Evolutionary conservation across 2,797 vertebrate genomes (phyloP), one percentile per base, ranked within the genome.

Genomic region (Chloroceryle inda): DNA sequence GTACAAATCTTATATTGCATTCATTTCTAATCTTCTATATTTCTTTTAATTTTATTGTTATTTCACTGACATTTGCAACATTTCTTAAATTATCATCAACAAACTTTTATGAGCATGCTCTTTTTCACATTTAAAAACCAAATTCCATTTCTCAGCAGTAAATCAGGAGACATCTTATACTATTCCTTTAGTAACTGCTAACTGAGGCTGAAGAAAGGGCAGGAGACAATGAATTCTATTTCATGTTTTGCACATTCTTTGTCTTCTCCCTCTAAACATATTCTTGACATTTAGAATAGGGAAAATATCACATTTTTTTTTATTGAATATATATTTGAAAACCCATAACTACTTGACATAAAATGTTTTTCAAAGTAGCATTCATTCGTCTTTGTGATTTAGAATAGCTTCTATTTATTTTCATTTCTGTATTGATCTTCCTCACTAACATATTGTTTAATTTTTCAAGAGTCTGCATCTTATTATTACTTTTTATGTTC

Each of bases 401-500:
- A 85, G 49, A 96, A 63, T 83, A 89, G n/a, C 4, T 81, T 89
- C 44, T 80, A 52, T 89, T 88, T 76, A 49, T 92, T 97, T 95
- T 96, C 93, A 84, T 94, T 94, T 75, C 71, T 79, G n/a, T 68
- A 83, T 68, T 96, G 85, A 95, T 89, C 58, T 95, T 97, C 37
- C 26, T 47, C 62, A 31, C 24, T 92, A 85, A 64, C 52, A 83
- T 56, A 74, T 61, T 56, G 14, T 79, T 96, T 92, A 89, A 80
- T 67, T 49, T 90, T 94, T 96, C 91, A 89, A 49, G 55, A 93
- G 64, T 71, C 24, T 44, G 50, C 29, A 47, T 29, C 13, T 79
- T 85, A 8, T 74, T 88, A 75, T 63, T 49, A 35, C 11, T 73
- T 94, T 94, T 91, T 80, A 78, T 82, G 22, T 90, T 85, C n/a